phyloP scores from a whole-genome alignment of 2,113 vertebrate genomes.

The crab-eating macaque (Macaca fascicularis) region T2T-MFA8v1.1 NC_088380.1:5040501-5041000 shows the following conservation, averaged over 20 bases:
- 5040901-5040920: too few relatives aligned
- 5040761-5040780: not conserved
- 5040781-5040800: not conserved
- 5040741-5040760: not conserved
- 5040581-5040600: rapidly evolving
- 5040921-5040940: too few relatives aligned
- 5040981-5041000: too few relatives aligned
- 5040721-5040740: rapidly evolving
- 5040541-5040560: not conserved
- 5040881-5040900: too few relatives aligned
- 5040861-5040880: too few relatives aligned
- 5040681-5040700: rapidly evolving
- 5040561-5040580: rapidly evolving
- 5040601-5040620: rapidly evolving
- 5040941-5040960: too few relatives aligned
- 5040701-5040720: not conserved
- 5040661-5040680: not conserved
- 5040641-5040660: not conserved
- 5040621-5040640: too few relatives aligned
- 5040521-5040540: rapidly evolving
- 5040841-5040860: too few relatives aligned
- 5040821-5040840: too few relatives aligned
- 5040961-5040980: too few relatives aligned
- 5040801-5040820: not conserved
- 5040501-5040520: rapidly evolving